Conservation (phyloP, 2,888 invertebrate genomes). For the Cosmorhoe ocellata region DNA sequence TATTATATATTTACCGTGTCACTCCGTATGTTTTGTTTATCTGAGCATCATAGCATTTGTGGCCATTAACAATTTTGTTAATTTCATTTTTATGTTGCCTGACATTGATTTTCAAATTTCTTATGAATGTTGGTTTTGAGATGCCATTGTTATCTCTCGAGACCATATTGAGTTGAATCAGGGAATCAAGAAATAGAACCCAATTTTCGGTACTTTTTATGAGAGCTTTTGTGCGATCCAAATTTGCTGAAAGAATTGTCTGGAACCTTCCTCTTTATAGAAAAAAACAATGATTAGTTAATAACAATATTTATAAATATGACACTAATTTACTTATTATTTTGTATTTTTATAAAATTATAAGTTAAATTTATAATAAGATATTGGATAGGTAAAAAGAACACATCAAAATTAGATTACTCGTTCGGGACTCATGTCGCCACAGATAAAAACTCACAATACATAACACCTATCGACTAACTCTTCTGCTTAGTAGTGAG, state of each 20-base stretch:
- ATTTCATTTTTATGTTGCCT: conserved; percentile 11
- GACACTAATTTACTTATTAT: too few relatives aligned
- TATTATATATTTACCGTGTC: conserved; percentile 30
- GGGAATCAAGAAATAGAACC: conserved; percentile 32
- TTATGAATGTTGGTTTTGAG: conserved; percentile 28
- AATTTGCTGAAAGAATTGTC: conserved; percentile 27
- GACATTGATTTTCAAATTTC: conserved; percentile 19
- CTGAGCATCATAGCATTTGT: conserved; percentile 15
- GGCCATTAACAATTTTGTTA: neutral
- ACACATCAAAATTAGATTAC: too few relatives aligned
- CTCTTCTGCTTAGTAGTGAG: too few relatives aligned
- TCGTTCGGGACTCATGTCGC: too few relatives aligned
- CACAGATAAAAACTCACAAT: too few relatives aligned
- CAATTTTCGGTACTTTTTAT: conserved; percentile 32
- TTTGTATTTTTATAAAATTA: too few relatives aligned
- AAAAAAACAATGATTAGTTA: neutral
- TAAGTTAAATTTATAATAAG: too few relatives aligned
- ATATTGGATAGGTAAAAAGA: too few relatives aligned
- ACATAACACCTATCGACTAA: too few relatives aligned
- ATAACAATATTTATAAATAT: neutral
- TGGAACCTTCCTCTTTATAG: conserved; percentile 23
- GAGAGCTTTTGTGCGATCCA: conserved; percentile 22
- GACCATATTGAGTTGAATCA: conserved; percentile 34
- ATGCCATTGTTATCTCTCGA: conserved; percentile 26
- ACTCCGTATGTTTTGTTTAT: conserved; percentile 15